phyloP scores from a whole-genome alignment of 2,113 vertebrate genomes.

The Bostrychus sinensis region DNA sequence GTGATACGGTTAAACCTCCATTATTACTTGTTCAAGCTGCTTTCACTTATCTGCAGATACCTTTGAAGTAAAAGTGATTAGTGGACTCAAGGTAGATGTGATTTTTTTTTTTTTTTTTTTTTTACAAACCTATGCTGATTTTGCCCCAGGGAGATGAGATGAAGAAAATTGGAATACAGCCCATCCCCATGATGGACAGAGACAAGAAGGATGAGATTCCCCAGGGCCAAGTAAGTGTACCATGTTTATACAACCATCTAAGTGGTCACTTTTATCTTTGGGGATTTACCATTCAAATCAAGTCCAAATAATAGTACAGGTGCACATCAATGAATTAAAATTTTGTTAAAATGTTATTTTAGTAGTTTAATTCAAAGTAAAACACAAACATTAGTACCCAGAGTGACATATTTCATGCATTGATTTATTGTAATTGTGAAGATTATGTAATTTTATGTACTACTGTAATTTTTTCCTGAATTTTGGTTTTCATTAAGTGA shows the following conservation, averaged over 20 bases:
- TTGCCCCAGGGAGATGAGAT: slow-evolving; percentile 91
- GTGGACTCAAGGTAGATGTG: not conserved
- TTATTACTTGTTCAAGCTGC: slow-evolving; percentile 25
- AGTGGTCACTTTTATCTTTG: not conserved
- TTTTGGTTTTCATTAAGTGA: no score
- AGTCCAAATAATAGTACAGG: no score
- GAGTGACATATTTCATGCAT: no score
- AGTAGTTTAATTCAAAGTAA: no score
- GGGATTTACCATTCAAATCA: no score
- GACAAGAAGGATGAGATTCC: slow-evolving; percentile 95
- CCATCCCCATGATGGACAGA: slow-evolving; percentile 98
- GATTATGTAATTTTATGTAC: no score
- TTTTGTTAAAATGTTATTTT: no score
- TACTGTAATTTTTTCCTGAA: no score
- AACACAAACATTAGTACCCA: no score
- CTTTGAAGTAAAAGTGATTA: not conserved
- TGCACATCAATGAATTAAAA: no score
- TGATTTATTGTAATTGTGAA: no score
- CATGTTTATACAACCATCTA: not conserved
- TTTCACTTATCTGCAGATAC: not conserved
- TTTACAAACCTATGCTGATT: slow-evolving; percentile 9
- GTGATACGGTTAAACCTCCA: slow-evolving; percentile 25
- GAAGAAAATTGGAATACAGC: slow-evolving; percentile 97
- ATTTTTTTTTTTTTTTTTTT: not conserved
- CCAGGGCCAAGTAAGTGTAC: slow-evolving; percentile 89